These are phyloP conservation scores for Formica aserva DNA, from an alignment of 2,888 invertebrate species.

Conservation along the genomic window DNA sequence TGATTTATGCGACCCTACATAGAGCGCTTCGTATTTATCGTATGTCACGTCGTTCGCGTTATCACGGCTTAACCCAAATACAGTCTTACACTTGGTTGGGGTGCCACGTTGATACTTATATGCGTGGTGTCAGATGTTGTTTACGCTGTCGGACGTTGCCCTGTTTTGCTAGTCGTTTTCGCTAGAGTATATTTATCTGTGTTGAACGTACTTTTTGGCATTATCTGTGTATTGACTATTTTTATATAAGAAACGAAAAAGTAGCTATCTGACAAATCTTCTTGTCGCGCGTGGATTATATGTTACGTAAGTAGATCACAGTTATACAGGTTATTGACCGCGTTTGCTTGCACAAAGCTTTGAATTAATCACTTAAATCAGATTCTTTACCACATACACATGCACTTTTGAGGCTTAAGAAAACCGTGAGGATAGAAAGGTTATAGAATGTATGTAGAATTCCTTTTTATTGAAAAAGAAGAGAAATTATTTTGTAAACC, in stretches of 20 bases:
- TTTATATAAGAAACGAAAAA: not conserved
- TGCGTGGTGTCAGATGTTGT: slow-evolving; percentile 8
- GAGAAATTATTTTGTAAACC: not conserved
- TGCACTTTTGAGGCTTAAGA: slow-evolving; percentile 17
- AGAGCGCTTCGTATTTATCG: slow-evolving; percentile 62
- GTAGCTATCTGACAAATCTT: not conserved
- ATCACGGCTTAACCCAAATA: slow-evolving; percentile 67
- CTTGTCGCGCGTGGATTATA: not conserved
- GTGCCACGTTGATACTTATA: slow-evolving; percentile 7
- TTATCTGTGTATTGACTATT: not conserved
- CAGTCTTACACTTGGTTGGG: slow-evolving; percentile 1
- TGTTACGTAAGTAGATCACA: not conserved
- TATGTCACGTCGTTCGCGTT: slow-evolving; percentile 54
- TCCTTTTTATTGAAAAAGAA: not conserved
- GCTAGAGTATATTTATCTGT: slow-evolving; percentile 11
- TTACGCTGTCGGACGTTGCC: slow-evolving; percentile 48
- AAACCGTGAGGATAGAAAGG: not conserved
- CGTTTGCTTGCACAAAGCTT: not conserved
- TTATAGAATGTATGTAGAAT: not conserved
- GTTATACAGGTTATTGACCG: slow-evolving; percentile 3
- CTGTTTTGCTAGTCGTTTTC: not conserved
- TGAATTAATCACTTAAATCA: slow-evolving; percentile 3
- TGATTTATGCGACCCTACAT: slow-evolving; percentile 66
- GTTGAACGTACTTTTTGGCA: slow-evolving; percentile 17
- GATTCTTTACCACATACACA: not conserved